These are phyloP conservation scores for Lithophane ornitopus DNA, from an alignment of 2,888 invertebrate species.

Conservation along the genomic window DNA sequence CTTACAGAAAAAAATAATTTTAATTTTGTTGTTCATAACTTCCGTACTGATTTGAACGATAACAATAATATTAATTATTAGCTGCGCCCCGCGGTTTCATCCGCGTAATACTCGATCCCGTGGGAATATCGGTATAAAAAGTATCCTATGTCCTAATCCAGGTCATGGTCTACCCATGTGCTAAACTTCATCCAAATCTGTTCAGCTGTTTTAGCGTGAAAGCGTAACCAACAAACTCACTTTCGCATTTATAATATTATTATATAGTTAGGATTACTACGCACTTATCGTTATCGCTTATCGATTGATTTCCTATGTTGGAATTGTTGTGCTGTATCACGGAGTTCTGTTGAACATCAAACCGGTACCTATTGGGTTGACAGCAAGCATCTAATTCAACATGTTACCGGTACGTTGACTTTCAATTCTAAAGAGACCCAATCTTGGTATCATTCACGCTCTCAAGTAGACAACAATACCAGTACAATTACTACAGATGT, in stretches of 20 bases:
- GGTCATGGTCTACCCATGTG: too few relatives aligned
- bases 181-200: too few relatives aligned
- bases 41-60: slow-evolving; percentile 30
- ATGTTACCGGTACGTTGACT: slow-evolving; percentile 24
- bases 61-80: slow-evolving; percentile 24
- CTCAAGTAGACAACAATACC: slow-evolving; percentile 47
- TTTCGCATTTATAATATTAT: too few relatives aligned
- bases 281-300: slow-evolving; percentile 44
- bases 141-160: too few relatives aligned
- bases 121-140: too few relatives aligned
- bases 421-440: slow-evolving; percentile 11
- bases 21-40: slow-evolving; percentile 12
- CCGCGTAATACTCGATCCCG: too few relatives aligned
- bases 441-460: slow-evolving; percentile 24
- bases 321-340: slow-evolving; percentile 22
- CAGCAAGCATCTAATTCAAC: slow-evolving; percentile 8
- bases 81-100: too few relatives aligned
- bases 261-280: slow-evolving; percentile 26
- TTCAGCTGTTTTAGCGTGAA: too few relatives aligned
- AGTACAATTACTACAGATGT: slow-evolving; percentile 35
- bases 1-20: neutral
- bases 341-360: slow-evolving; percentile 15
- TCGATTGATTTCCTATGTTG: slow-evolving; percentile 38
- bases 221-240: too few relatives aligned
- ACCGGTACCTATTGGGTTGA: neutral